A percentile compares a stretch with the other conserved stretches of the same genome.
phyloP scores from a whole-genome alignment of 2,888 invertebrate genomes.

The Spialia ferax region DNA sequence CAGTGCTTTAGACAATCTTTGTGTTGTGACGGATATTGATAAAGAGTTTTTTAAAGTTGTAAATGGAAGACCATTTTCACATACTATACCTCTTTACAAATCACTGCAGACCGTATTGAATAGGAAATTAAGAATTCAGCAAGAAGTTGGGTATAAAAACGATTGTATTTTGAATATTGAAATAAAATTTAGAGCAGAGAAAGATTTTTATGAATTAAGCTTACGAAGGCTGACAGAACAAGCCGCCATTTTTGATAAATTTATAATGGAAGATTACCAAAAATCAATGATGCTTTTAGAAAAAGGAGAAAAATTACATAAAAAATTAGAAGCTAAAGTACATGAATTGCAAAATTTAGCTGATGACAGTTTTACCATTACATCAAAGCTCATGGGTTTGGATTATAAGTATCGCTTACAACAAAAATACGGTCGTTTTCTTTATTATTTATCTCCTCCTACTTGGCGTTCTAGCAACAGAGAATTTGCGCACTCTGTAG shows the following conservation, averaged over 20 bases:
- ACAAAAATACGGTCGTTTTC: slow-evolving; percentile 89
- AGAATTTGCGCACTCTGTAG: slow-evolving; percentile 74
- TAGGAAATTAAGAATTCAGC: slow-evolving; percentile 56
- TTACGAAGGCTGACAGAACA: slow-evolving; percentile 80
- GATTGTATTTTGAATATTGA: slow-evolving; percentile 85
- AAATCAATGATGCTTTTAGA: slow-evolving; percentile 85
- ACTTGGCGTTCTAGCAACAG: slow-evolving; percentile 86
- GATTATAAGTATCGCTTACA: slow-evolving; percentile 88
- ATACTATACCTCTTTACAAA: slow-evolving; percentile 60
- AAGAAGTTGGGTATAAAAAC: slow-evolving; percentile 71
- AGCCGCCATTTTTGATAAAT: slow-evolving; percentile 86
- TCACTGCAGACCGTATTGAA: slow-evolving; percentile 58
- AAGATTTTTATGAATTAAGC: slow-evolving; percentile 75
- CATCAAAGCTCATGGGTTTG: slow-evolving; percentile 83
- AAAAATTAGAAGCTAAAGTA: slow-evolving; percentile 70
- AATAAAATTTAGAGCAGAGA: slow-evolving; percentile 83
- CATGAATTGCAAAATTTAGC: slow-evolving; percentile 76
- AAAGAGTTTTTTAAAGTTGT: slow-evolving; percentile 61
- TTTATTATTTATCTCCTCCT: slow-evolving; percentile 89
- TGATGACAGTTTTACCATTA: slow-evolving; percentile 63
- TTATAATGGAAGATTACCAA: slow-evolving; percentile 87
- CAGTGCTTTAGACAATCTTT: slow-evolving; percentile 55
- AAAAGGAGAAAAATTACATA: slow-evolving; percentile 78
- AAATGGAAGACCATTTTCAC: slow-evolving; percentile 53
- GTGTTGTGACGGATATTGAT: slow-evolving; percentile 62